Percentiles rank a stretch among this genome's conserved stretches.
These are phyloP conservation scores for Sphaeramia orbicularis DNA, from an alignment of 2,797 vertebrate species.

Conservation along the genomic window DNA sequence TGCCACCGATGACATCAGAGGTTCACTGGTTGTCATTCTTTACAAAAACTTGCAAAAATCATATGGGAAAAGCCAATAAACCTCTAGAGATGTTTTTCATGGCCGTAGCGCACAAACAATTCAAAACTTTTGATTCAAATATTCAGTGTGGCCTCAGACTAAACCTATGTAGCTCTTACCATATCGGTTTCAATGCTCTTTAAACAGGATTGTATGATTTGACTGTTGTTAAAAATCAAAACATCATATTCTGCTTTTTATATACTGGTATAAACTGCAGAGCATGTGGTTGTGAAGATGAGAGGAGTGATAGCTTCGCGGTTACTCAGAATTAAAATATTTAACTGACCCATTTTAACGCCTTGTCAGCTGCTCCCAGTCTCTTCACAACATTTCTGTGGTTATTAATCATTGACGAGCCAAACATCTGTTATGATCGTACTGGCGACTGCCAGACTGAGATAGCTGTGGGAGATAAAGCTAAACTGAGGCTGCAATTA, in stretches of 20 bases:
- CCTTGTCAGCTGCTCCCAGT: conserved; percentile 6
- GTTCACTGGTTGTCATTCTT: too few species aligned
- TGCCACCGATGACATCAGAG: neutral
- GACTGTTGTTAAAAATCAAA: too few species aligned
- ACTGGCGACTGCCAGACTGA: neutral
- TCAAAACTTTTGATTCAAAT: neutral
- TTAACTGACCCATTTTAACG: neutral
- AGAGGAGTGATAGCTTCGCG: neutral
- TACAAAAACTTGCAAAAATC: too few species aligned
- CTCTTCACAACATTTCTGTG: conserved; percentile 25
- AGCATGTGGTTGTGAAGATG: neutral
- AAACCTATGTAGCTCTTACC: neutral
- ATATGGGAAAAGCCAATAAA: too few species aligned
- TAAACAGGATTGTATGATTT: neutral
- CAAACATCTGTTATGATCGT: conserved; percentile 13
- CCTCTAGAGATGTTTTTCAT: too few species aligned
- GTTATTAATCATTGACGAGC: conserved; percentile 52
- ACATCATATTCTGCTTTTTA: too few species aligned
- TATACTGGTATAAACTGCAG: neutral
- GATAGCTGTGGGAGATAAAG: conserved; percentile 35
- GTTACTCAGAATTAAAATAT: conserved; percentile 19
- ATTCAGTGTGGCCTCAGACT: neutral
- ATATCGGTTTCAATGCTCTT: neutral
- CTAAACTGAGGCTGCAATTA: neutral
- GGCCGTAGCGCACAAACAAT: too few species aligned